Base-by-base conservation (phyloP, 2,797 vertebrate genomes). In the Myripristis jacobus region DNA sequence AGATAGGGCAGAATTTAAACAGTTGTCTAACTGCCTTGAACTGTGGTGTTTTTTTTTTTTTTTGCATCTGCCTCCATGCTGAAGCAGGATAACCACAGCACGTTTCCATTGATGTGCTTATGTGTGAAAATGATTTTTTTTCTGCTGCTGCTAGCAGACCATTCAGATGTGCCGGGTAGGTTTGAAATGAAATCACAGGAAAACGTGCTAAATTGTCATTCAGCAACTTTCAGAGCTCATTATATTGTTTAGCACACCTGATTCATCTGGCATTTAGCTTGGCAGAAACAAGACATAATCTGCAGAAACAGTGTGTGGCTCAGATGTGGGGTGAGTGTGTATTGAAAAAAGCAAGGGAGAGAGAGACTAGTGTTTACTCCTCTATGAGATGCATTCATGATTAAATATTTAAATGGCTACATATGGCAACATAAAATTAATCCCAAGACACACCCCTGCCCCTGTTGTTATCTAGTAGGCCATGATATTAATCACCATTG, bases 401-500 rank as follows among this genome's bases (percentile, higher is more conserved):
- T 62, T 44, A 84, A 83, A 77, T 78, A 77, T 80, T 81, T 68
- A 69, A 74, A 78, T 51, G 24, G 21, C 73, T 47, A 41, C 72
- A 77, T 73, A 65, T 19, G 55, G 65, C 27, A 48, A 70, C 52
- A 58, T 65, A 72, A 74, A 82, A 36, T 36, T 73, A 54, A 47
- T 67, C 53, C 11, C 22, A 18, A 50, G 43, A 44, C 46, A 44
- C 29, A 24, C 15, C 1, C 44, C 44, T 11, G 10, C 16, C 77
- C 25, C 66, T 60, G 25, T 16, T 58, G 0, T 7, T 58, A 79
- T 78, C 44, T 50, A 22, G 4, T 48, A 22, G 12, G 52, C 60
- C 46, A 65, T 47, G 10, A 67, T 82, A 83, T 83, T 22, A 79
- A 87, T 86, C 77, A 73, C 77, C 64, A 82, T 75, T 7, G 66